phyloP scores from a whole-genome alignment of 2,113 vertebrate genomes.

The Gymnogyps californianus region DNA sequence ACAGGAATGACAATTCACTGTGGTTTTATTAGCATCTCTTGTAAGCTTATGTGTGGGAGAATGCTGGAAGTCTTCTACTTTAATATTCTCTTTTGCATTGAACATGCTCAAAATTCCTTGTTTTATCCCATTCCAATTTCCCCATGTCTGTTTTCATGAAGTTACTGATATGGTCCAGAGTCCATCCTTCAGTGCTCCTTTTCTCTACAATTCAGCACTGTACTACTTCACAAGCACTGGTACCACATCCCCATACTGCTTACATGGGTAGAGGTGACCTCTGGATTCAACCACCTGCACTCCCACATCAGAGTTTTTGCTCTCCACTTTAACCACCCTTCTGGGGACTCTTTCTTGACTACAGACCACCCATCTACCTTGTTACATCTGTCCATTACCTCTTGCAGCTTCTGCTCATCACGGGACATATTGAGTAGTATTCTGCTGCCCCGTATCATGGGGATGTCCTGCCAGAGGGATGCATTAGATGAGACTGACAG shows the following conservation, averaged over 20 bases:
- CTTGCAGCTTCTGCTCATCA: conserved; percentile 88
- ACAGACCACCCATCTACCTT: neutral
- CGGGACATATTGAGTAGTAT: conserved; percentile 82
- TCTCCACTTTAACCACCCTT: neutral
- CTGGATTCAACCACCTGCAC: neutral
- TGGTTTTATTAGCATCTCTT: neutral
- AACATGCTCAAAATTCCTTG: neutral
- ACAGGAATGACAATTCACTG: neutral
- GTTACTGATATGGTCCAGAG: neutral
- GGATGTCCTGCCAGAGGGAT: conserved; percentile 92
- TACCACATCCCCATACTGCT: neutral
- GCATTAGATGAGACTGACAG: conserved; percentile 75
- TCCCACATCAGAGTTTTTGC: neutral
- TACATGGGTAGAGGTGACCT: neutral
- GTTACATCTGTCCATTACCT: conserved; percentile 74
- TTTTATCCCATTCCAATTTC: neutral
- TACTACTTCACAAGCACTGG: neutral
- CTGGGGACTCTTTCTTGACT: neutral
- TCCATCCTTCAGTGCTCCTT: neutral
- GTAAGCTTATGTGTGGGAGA: neutral
- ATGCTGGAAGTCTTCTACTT: neutral
- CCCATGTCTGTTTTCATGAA: neutral
- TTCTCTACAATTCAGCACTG: neutral
- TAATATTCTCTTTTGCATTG: neutral
- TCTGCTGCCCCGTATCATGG: conserved; percentile 77